Evolutionary conservation across 2,113 vertebrate species (phyloP).

Genomic region (Camelus bactrianus): DNA sequence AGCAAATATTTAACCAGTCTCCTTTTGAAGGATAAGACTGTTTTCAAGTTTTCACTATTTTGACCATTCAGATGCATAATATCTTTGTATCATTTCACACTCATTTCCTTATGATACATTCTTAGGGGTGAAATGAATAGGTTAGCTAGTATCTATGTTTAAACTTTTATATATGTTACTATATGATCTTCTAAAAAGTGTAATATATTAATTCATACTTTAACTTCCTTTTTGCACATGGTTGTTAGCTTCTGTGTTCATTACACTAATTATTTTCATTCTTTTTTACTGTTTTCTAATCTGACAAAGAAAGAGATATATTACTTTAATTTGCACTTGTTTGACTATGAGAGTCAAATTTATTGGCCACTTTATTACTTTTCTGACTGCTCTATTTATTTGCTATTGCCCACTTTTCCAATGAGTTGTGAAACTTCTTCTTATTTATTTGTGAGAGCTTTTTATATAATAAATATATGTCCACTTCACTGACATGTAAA

Average conservation of each 20-base stretch:
- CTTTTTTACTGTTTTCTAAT: constrained; percentile 12
- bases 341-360: not conserved
- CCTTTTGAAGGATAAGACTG: not conserved
- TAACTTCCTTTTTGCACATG: not conserved
- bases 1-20: not conserved
- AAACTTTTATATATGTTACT: not conserved
- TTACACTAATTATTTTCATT: not conserved
- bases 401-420: not conserved
- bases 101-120: not conserved
- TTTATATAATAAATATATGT: not conserved
- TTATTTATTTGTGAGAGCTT: not conserved
- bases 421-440: not conserved
- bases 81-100: not conserved
- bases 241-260: not conserved
- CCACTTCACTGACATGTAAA: not conserved
- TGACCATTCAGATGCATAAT: not conserved
- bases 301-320: not conserved
- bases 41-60: not conserved
- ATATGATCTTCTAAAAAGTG: not conserved
- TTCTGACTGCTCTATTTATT: not conserved
- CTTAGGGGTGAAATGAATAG: not conserved
- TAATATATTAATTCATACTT: not conserved
- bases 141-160: not conserved
- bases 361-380: not conserved
- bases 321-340: not conserved